Base-by-base conservation (phyloP, 2,888 invertebrate species). In the Nomada lathburiana region DNA sequence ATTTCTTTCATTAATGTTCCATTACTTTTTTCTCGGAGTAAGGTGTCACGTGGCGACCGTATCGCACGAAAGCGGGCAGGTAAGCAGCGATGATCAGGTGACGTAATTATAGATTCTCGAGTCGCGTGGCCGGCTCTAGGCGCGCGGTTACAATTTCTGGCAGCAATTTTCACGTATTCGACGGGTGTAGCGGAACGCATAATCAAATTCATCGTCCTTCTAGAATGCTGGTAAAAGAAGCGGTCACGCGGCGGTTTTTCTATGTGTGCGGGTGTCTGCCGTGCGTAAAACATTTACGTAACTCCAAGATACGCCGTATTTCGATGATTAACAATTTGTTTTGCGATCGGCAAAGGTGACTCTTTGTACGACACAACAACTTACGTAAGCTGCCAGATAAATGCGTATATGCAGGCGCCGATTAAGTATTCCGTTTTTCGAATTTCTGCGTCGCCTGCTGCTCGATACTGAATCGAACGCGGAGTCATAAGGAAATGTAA, bases 271-370 rank as follows among this genome's bases (percentile, higher is more conserved):
- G 82, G 76, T 69, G 87, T 80, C 83, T 85, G 68, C 55, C 65
- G 75, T 87, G 86, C 88, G 87, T 88, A 88, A 88, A 88, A 80
- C 86, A 86, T 92, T 93, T 93, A 93, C 92, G 91, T 92, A 93
- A 93, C 89, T 82, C 74, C 80, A 83, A 84, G 91, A 92, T 91
- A 92, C 91, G 91, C 90, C 91, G 90, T 90, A 91, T 93, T 93
- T 93, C 92, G 92, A 93, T 91, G 93, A 93, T 93, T 93, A 93
- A 93, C 92, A 93, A 93, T 93, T 93, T 93, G 92, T 92, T 92
- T 92, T 92, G 92, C 91, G 92, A 93, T 93, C 91, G 91, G 89
- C 89, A 92, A 93, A 93, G 93, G 93, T 93, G 93, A 93, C 93
- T 93, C 92, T 92, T 91, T 91, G 88, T 90, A 87, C 89, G 90